These are phyloP conservation scores for Bombus turneri DNA, from an alignment of 1,140 invertebrate species.

Conservation along the genomic window DNA sequence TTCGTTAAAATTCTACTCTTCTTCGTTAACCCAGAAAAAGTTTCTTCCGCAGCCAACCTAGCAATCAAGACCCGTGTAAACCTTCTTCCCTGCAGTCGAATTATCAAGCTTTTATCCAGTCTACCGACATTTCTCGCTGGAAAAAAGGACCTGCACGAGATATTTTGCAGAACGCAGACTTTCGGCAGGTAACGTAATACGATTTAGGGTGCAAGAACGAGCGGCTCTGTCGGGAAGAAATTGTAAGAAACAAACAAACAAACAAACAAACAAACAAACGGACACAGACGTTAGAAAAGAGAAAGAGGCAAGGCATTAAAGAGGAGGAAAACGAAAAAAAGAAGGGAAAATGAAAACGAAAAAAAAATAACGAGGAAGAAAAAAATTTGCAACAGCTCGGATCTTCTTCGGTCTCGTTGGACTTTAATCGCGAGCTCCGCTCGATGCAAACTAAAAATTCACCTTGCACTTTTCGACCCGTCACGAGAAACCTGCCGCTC, in stretches of 20 bases:
- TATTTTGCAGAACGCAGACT: not conserved
- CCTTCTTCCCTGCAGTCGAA: not conserved
- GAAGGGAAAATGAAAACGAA: not conserved
- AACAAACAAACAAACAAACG: not conserved
- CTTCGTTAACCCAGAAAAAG: not conserved
- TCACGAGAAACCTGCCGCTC: constrained; percentile 34
- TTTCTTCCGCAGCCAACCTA: not conserved
- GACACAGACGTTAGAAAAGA: not conserved
- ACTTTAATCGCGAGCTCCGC: constrained; percentile 51
- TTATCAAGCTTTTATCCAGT: not conserved
- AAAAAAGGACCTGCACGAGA: not conserved
- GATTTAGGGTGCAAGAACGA: not conserved
- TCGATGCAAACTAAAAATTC: constrained; percentile 53
- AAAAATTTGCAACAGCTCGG: constrained; percentile 8
- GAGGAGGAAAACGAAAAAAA: not conserved
- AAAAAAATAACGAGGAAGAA: not conserved
- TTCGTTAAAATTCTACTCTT: not conserved
- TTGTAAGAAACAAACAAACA: not conserved
- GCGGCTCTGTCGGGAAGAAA: not conserved
- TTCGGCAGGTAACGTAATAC: not conserved
- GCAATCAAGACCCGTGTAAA: not conserved
- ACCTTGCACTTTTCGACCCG: constrained; percentile 57
- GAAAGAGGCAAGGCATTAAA: no score
- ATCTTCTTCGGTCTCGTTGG: constrained; percentile 52
- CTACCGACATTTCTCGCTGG: not conserved